Evolutionary conservation across 2,888 invertebrate genomes (phyloP).

Genomic region (Diaprepes abbreviatus): DNA sequence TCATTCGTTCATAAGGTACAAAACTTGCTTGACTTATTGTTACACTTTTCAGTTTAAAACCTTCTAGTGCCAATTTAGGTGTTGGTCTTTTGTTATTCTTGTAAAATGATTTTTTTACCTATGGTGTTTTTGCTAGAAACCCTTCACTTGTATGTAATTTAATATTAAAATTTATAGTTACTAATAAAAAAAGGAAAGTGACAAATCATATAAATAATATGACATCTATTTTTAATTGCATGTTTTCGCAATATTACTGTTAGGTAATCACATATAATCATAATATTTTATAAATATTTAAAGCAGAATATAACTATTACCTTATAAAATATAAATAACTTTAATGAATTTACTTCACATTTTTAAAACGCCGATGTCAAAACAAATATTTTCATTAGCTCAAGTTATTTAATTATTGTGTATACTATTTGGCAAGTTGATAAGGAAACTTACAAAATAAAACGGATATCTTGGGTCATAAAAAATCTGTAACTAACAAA

Average conservation of each 20-base stretch:
- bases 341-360: constrained; percentile 5
- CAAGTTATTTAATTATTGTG: not conserved
- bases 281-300: too few species aligned
- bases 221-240: not conserved
- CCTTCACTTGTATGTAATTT: too few species aligned
- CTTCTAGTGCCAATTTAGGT: too few species aligned
- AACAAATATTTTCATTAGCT: constrained; percentile 8
- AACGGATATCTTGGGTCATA: constrained; percentile 29
- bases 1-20: too few species aligned
- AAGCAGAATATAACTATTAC: not conserved
- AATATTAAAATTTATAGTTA: too few species aligned
- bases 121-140: too few species aligned
- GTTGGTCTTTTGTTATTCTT: too few species aligned
- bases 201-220: not conserved
- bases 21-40: too few species aligned
- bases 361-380: not conserved
- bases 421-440: not conserved
- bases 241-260: not conserved
- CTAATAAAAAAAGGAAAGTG: too few species aligned
- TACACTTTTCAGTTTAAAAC: too few species aligned
- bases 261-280: not conserved
- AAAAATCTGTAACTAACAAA: constrained; percentile 24
- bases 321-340: constrained; percentile 4
- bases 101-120: too few species aligned
- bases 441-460: constrained; percentile 32